These are phyloP conservation scores for Drosophila yakuba DNA, from an alignment of 1,140 invertebrate genomes.

Conservation along the genomic window DNA sequence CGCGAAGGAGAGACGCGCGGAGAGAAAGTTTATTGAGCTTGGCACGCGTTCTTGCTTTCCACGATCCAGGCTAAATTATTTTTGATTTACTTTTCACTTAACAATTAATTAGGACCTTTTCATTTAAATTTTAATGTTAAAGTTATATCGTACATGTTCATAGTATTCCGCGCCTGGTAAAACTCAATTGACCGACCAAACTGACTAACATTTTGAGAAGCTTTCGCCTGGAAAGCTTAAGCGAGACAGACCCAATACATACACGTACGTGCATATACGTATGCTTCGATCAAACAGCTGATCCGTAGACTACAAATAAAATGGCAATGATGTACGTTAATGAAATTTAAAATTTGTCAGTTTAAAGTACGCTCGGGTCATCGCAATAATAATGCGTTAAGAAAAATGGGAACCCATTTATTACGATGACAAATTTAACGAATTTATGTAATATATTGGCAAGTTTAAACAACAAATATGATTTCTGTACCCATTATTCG, in stretches of 20 bases:
- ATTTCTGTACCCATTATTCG: too few relatives aligned
- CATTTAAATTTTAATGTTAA: too few relatives aligned
- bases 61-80: neutral
- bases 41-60: conserved; percentile 16
- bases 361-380: too few relatives aligned
- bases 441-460: too few relatives aligned
- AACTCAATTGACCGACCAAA: neutral
- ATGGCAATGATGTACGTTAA: neutral
- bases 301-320: neutral
- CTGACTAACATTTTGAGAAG: conserved; percentile 10
- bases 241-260: neutral
- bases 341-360: conserved; percentile 5
- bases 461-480: too few relatives aligned
- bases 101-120: too few relatives aligned
- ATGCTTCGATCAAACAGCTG: conserved; percentile 20
- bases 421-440: too few relatives aligned
- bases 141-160: neutral
- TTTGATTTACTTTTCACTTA: neutral
- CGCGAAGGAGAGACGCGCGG: neutral
- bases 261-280: neutral
- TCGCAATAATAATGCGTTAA: too few relatives aligned
- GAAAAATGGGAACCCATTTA: too few relatives aligned
- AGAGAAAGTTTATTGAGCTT: neutral
- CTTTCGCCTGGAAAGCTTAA: conserved; percentile 31
- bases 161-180: neutral